Evolutionary conservation across 2,113 vertebrate genomes (phyloP).

Genomic region (Egretta garzetta): DNA sequence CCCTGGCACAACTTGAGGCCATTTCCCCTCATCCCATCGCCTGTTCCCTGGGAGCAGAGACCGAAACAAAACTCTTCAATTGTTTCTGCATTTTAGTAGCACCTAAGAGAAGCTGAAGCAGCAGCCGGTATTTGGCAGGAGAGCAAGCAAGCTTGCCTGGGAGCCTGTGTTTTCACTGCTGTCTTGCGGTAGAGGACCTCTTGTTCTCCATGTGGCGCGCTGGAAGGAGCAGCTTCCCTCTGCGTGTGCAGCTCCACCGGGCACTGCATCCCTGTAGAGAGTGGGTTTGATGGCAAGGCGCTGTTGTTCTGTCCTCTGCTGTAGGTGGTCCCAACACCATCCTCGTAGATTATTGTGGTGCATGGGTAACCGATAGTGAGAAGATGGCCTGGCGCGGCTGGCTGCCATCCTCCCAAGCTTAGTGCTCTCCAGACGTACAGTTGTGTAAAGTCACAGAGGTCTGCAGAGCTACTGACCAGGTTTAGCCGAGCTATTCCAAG

Average conservation of each 20-base stretch:
- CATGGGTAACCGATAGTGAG: rapidly evolving
- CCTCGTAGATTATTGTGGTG: rapidly evolving
- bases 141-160: rapidly evolving
- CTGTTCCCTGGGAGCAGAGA: too few relatives aligned
- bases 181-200: too few relatives aligned
- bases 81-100: neutral
- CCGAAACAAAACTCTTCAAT: neutral
- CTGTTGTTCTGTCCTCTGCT: neutral
- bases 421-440: neutral
- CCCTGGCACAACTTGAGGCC: too few relatives aligned
- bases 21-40: too few relatives aligned
- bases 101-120: neutral
- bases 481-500: neutral
- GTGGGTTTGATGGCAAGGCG: neutral
- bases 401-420: neutral
- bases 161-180: neutral
- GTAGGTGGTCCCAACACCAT: neutral
- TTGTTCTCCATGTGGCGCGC: neutral
- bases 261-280: rapidly evolving
- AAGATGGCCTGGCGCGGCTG: neutral
- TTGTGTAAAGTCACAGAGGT: neutral
- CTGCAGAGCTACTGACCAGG: neutral
- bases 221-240: neutral
- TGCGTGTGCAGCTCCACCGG: neutral
- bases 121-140: neutral